phyloP scores from a whole-genome alignment of 2,113 vertebrate genomes.

The Tapirus terrestris region DNA sequence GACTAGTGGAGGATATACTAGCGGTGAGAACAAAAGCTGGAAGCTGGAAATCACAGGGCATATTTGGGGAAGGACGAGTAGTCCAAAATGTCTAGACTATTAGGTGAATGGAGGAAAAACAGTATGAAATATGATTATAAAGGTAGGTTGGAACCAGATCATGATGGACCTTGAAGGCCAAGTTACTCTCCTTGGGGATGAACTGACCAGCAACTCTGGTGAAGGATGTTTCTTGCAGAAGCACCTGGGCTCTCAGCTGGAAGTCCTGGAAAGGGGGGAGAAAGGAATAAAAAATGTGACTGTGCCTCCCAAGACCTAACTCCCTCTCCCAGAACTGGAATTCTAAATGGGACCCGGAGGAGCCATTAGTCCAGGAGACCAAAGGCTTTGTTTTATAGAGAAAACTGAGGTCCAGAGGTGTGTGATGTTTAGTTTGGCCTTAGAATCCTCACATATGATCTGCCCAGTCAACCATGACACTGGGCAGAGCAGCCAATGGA shows the following conservation, averaged over 20 bases:
- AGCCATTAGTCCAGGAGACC: not conserved
- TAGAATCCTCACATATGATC: not conserved
- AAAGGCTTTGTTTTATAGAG: not conserved
- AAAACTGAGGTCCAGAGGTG: not conserved
- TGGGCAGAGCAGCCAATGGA: not conserved
- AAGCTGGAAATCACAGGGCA: not conserved
- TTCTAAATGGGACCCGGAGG: not conserved
- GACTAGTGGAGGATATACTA: not conserved
- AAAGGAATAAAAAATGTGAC: not conserved
- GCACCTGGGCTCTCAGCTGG: not conserved
- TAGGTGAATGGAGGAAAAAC: not conserved
- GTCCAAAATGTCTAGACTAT: not conserved
- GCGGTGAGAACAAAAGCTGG: not conserved
- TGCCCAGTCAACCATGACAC: not conserved
- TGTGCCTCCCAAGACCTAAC: not conserved
- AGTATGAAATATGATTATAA: not conserved
- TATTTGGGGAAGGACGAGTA: not conserved
- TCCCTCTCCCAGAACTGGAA: not conserved
- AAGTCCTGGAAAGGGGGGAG: not conserved
- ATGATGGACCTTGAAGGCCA: not conserved
- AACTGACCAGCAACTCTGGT: not conserved
- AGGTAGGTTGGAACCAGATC: not conserved
- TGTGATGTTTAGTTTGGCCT: not conserved
- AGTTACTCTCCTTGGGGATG: not conserved
- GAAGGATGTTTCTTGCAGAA: not conserved